Evolutionary conservation across 1,140 invertebrate genomes (phyloP).

Genomic region (Drosophila auraria): DNA sequence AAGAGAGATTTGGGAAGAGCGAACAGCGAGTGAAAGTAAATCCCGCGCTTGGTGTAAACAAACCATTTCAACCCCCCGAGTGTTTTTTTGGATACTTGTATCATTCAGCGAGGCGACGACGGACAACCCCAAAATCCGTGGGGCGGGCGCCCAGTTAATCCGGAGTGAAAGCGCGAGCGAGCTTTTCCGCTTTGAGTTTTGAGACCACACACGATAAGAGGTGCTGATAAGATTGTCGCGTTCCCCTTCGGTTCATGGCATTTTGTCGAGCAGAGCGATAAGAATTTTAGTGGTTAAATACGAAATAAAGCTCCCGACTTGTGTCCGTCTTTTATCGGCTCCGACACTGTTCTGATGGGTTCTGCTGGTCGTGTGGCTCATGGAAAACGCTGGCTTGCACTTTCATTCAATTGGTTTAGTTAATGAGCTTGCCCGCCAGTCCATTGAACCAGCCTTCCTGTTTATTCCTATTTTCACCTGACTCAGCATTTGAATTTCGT

Average conservation of each 20-base stretch:
- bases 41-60: conserved; percentile 67
- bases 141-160: conserved; percentile 16
- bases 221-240: conserved; percentile 38
- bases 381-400: conserved; percentile 43
- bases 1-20: conserved; percentile 24
- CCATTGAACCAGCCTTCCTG: conserved; percentile 43
- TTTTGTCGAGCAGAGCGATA: conserved; percentile 13
- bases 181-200: conserved; percentile 47
- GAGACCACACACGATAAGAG: conserved; percentile 34
- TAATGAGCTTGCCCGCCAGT: conserved; percentile 44
- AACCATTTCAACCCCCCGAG: conserved; percentile 81
- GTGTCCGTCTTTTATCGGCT: conserved; percentile 2
- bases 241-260: conserved; percentile 7
- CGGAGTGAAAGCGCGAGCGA: conserved; percentile 53
- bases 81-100: conserved; percentile 59
- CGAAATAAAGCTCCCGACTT: neutral
- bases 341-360: conserved; percentile 14
- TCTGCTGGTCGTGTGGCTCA: conserved; percentile 11
- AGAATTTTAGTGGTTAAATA: conserved; percentile 8
- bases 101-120: conserved; percentile 55
- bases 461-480: conserved; percentile 31
- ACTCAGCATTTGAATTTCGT: conserved; percentile 43
- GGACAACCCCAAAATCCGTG: conserved; percentile 65
- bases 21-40: conserved; percentile 3
- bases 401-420: conserved; percentile 53